phyloP scores from a whole-genome alignment of 1,140 invertebrate genomes.

The Phymorhynchus buccinoides region DNA sequence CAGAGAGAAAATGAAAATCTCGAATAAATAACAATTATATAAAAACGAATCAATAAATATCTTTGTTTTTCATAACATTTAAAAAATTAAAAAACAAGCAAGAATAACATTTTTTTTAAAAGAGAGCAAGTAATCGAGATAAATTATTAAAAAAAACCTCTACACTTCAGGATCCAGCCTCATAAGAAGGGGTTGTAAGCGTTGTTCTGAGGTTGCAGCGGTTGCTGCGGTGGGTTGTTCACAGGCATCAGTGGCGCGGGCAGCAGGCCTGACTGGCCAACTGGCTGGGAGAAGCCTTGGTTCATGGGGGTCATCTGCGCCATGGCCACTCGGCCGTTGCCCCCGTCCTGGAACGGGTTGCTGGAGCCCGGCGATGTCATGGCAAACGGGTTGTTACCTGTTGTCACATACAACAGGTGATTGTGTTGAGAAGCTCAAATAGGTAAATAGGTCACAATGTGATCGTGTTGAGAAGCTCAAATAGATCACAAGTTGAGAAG shows the following conservation, averaged over 20 bases:
- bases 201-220: slow-evolving; percentile 46
- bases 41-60: background rate
- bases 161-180: slow-evolving; percentile 26
- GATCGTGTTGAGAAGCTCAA: too few species aligned
- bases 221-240: slow-evolving; percentile 36
- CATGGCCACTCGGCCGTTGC: slow-evolving; percentile 55
- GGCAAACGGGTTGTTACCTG: slow-evolving; percentile 60
- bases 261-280: slow-evolving; percentile 46
- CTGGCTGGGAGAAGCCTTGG: slow-evolving; percentile 56
- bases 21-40: background rate
- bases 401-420: background rate
- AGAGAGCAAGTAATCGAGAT: background rate
- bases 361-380: slow-evolving; percentile 46
- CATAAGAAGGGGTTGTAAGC: slow-evolving; percentile 62
- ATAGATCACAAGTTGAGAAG: too few species aligned
- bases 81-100: background rate
- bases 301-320: slow-evolving; percentile 49
- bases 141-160: background rate
- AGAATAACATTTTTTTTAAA: background rate
- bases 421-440: too few species aligned
- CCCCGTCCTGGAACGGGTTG: slow-evolving; percentile 59
- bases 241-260: slow-evolving; percentile 58
- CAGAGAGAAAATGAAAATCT: background rate
- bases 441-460: too few species aligned
- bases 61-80: too few species aligned